These are phyloP conservation scores for Perca fluviatilis DNA, from an alignment of 2,113 vertebrate genomes.

Conservation along the genomic window DNA sequence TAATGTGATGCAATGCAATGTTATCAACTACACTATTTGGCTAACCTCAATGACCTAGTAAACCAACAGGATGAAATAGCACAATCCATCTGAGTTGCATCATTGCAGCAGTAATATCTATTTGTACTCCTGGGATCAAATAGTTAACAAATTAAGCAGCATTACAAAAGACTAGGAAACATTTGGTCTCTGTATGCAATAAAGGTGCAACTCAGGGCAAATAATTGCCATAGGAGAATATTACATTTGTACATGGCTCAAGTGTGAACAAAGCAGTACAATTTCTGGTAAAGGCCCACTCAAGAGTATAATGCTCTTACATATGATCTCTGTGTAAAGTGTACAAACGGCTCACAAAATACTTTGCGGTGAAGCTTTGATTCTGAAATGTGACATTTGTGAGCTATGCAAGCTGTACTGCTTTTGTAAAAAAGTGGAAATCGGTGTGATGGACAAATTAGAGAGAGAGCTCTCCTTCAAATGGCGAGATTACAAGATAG, in stretches of 20 bases:
- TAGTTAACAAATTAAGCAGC: conserved; percentile 16
- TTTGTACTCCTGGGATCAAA: conserved; percentile 26
- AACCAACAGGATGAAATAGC: conserved; percentile 10
- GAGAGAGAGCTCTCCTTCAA: neutral
- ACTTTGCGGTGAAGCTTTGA: neutral
- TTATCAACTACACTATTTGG: conserved; percentile 30
- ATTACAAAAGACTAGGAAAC: neutral
- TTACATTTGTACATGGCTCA: neutral
- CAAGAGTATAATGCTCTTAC: neutral
- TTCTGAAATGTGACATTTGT: neutral
- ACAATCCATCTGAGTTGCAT: conserved; percentile 16
- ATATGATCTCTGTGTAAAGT: neutral
- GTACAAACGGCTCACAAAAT: neutral
- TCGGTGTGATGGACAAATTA: neutral
- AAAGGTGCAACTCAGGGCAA: conserved; percentile 1
- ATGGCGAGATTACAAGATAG: neutral
- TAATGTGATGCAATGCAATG: neutral
- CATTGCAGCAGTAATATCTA: conserved; percentile 7
- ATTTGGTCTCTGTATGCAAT: neutral
- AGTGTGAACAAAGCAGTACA: neutral
- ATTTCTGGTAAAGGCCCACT: neutral
- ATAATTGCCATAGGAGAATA: neutral
- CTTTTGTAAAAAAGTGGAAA: neutral
- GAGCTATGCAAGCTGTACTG: neutral
- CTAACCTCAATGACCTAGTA: conserved; percentile 18